Evolutionary conservation across 2,888 invertebrate genomes (phyloP).

Genomic region (Cryptocephalus primarius): DNA sequence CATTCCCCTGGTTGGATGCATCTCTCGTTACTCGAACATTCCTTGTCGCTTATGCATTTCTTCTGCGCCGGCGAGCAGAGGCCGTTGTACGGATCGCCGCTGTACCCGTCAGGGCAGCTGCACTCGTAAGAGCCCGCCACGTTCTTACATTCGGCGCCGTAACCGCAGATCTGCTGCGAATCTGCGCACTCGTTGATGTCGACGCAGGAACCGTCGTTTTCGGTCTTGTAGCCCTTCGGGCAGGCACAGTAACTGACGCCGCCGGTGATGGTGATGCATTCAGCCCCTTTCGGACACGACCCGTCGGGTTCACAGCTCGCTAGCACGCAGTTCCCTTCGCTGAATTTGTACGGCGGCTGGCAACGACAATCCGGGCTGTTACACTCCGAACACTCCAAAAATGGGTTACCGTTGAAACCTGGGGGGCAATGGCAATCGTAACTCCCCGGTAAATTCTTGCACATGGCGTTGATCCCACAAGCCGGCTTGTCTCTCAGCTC

Average conservation of each 20-base stretch:
- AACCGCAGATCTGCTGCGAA: constrained; percentile 67
- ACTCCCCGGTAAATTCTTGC: constrained; percentile 86
- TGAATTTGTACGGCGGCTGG: constrained; percentile 75
- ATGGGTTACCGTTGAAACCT: constrained; percentile 85
- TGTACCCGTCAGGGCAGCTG: constrained; percentile 69
- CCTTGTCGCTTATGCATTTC: constrained; percentile 69
- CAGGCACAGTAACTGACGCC: constrained; percentile 90
- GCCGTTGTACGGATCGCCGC: constrained; percentile 72
- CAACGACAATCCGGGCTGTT: constrained; percentile 76
- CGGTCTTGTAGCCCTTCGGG: constrained; percentile 73
- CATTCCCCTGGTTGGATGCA: constrained; percentile 88
- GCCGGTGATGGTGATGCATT: constrained; percentile 82
- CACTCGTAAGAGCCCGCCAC: constrained; percentile 68
- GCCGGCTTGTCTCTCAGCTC: constrained; percentile 63
- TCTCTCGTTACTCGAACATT: constrained; percentile 78
- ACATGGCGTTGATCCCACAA: constrained; percentile 81
- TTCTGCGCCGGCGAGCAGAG: constrained; percentile 75
- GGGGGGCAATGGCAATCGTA: constrained; percentile 86
- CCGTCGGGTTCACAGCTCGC: constrained; percentile 73
- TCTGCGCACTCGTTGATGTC: constrained; percentile 79
- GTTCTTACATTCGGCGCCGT: constrained; percentile 79
- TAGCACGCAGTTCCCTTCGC: constrained; percentile 73
- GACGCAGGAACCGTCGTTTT: constrained; percentile 68
- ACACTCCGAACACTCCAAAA: constrained; percentile 68
- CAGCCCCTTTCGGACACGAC: constrained; percentile 75